Evolutionary conservation across 2,797 vertebrate species (phyloP).

Genomic region (Spinus olivaceus): DNA sequence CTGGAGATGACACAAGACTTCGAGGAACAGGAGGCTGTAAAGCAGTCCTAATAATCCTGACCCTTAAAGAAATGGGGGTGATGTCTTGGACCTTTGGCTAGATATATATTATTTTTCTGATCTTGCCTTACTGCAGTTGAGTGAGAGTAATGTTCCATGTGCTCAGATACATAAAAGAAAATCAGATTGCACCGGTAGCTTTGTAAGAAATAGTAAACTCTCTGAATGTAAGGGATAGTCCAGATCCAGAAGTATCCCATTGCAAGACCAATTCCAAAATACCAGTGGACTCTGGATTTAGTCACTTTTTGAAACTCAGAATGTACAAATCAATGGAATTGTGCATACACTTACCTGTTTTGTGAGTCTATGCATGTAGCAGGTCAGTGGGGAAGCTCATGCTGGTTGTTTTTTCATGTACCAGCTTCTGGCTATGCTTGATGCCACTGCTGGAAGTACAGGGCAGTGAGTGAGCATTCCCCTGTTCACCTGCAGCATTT

Average conservation of each 20-base stretch:
- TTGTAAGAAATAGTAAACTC: not conserved
- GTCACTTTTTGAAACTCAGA: not conserved
- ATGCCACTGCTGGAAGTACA: not conserved
- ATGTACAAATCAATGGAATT: not conserved
- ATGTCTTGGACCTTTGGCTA: not conserved
- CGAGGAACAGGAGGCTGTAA: not conserved
- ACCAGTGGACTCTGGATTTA: not conserved
- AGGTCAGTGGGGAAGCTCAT: not conserved
- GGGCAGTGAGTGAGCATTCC: not conserved
- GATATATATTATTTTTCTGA: not conserved
- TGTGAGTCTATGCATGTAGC: fast-evolving
- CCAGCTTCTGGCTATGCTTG: not conserved
- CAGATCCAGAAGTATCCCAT: not conserved
- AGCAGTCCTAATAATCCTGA: not conserved
- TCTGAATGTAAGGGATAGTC: not conserved
- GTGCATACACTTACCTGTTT: not conserved
- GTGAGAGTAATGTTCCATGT: not conserved
- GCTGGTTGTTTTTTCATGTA: not conserved
- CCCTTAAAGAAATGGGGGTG: not conserved
- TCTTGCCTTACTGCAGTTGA: not conserved
- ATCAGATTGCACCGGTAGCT: not conserved
- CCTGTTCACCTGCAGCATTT: not conserved
- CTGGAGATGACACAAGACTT: not conserved
- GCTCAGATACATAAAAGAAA: not conserved
- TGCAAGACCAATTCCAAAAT: not conserved